Percentiles rank a stretch among this genome's conserved stretches.
phyloP scores from a whole-genome alignment of 2,113 vertebrate genomes.

The Muscicapa adusta region DNA sequence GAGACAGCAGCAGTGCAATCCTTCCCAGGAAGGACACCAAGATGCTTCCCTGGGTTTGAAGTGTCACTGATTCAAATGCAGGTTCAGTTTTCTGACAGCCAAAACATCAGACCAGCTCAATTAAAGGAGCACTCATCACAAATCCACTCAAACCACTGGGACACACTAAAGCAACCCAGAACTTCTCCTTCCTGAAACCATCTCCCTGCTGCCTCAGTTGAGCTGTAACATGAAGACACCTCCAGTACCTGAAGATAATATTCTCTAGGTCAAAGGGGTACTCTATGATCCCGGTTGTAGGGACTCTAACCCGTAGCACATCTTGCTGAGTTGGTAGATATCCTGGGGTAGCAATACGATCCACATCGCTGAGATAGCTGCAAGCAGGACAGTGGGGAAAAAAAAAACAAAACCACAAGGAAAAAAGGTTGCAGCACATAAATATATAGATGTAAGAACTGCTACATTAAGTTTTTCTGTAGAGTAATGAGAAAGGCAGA shows the following conservation, averaged over 20 bases:
- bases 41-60: neutral
- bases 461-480: neutral
- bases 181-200: neutral
- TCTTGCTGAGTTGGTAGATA: conserved; percentile 93
- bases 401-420: neutral
- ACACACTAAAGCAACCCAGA: neutral
- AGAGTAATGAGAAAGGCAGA: fast-evolving
- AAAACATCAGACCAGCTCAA: neutral
- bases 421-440: neutral
- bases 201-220: neutral
- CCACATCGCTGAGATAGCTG: conserved; percentile 90
- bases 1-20: neutral
- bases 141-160: conserved; percentile 52
- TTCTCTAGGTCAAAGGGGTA: conserved; percentile 95
- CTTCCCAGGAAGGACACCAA: neutral
- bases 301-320: conserved; percentile 89
- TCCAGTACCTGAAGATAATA: conserved; percentile 91
- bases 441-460: neutral
- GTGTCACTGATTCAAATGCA: neutral
- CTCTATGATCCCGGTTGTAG: conserved; percentile 93
- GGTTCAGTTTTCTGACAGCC: neutral
- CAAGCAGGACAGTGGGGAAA: conserved; percentile 16
- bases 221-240: conserved; percentile 22
- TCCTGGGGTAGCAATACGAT: conserved; percentile 81
- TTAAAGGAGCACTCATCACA: neutral